Evolutionary conservation across 2,113 vertebrate genomes (phyloP), one percentile per base, ranked within the genome.

Genomic region (Prochilodus magdalenae): DNA sequence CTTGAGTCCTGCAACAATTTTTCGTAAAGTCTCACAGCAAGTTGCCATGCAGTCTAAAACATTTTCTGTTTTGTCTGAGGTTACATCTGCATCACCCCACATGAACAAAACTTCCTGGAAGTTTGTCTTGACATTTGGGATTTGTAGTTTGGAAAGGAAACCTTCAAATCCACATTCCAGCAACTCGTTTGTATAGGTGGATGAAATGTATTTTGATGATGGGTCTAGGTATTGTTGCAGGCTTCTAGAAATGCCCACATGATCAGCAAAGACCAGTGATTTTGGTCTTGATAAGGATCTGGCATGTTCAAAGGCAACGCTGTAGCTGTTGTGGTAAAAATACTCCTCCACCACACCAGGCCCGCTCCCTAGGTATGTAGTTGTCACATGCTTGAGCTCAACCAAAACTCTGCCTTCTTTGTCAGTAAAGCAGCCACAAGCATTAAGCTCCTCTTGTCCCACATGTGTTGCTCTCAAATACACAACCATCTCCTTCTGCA

Each of bases 391-490:
- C 73, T 93, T 95, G 14, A 95, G 80, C 86, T 96, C 95, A 81
- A 91, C 94, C 86, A 97, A 88, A 71, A 96, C 89, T 0, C 77
- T 91, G 15, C 95, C 95, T 0, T 82, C 87, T 86, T 88, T 94
- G 83, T 95, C 93, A 86, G 92, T 65, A 87, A 97, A 95, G 77
- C 94, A 95, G 0, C 95, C 96, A 87, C 95, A 97, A n/a, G 95
- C 86, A 72, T 95, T 92, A 83, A 94, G 87, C 49, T 88, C 90
- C 82, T 93, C 92, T 29, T 78, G 55, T 4, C 87, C 90, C 24
- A 90, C 89, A 77, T 92, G 87, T 22, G 30, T 85, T 75, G 89
- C 87, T 92, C 93, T 94, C 85, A 96, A 73, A 79, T 96, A 96
- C 11, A 95, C 88, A 77, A 94, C 86, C 95, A 96, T 96, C 87